A percentile compares a stretch with the other conserved stretches of the same genome.
Evolutionary conservation across 1,140 invertebrate species (phyloP).

Genomic region (Ostrea denselamellosa): DNA sequence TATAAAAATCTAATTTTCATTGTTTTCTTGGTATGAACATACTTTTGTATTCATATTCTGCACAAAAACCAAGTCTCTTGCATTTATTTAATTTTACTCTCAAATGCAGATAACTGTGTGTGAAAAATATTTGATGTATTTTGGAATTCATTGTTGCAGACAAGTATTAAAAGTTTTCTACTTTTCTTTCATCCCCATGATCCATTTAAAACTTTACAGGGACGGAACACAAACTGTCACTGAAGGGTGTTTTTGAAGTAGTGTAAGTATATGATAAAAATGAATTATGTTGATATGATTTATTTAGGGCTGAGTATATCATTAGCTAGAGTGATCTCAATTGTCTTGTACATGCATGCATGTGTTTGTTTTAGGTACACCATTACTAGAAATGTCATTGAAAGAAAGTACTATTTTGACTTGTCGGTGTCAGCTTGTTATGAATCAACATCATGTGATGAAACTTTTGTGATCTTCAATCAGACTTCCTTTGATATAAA

Average conservation of each 20-base stretch:
- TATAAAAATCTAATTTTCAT: too few relatives aligned
- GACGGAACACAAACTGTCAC: slow-evolving; percentile 31
- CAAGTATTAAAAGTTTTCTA: neutral
- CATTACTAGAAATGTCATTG: slow-evolving; percentile 20
- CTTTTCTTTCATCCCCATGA: neutral
- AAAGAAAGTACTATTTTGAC: slow-evolving; percentile 37
- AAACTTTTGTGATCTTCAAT: slow-evolving; percentile 34
- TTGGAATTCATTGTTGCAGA: too few relatives aligned
- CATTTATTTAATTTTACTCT: too few relatives aligned
- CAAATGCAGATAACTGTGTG: too few relatives aligned
- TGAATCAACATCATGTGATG: neutral
- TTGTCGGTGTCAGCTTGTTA: slow-evolving; percentile 26
- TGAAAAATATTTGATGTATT: too few relatives aligned
- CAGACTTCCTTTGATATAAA: slow-evolving; percentile 31
- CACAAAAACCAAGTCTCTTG: too few relatives aligned
- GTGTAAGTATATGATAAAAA: neutral
- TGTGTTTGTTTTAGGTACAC: slow-evolving; percentile 14
- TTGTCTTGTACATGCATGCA: too few relatives aligned
- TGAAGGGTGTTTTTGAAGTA: slow-evolving; percentile 43
- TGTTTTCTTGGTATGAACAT: too few relatives aligned
- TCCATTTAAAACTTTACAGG: neutral
- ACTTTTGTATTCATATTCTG: too few relatives aligned
- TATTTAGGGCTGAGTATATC: too few relatives aligned
- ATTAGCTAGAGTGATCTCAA: too few relatives aligned
- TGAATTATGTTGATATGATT: too few relatives aligned